Base-by-base conservation (phyloP, 2,797 vertebrate species). In the Steatocranus sp. region DNA sequence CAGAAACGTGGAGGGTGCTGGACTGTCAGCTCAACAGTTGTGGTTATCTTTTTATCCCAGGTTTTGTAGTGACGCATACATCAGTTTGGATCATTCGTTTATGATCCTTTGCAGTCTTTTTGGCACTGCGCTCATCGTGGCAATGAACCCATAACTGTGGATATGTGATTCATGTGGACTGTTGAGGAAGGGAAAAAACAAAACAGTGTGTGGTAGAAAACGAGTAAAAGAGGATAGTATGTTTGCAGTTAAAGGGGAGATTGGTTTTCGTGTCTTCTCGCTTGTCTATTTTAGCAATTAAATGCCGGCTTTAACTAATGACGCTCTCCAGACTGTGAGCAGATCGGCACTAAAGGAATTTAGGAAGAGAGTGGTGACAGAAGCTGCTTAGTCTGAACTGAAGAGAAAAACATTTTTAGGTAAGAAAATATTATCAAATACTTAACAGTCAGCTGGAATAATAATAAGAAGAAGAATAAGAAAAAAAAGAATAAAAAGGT, bases 291-390 rank as follows among this genome's bases (percentile, higher is more conserved):
- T 61, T 11, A 87, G 78, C 82, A 80, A 80, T 88, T 53, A 85
- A 76, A 85, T 82, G 80, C 84, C 87, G 83, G 83, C 68, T 58
- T 78, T 78, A 84, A 90, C 85, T 81, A 25, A 87, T 54, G 85
- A 48, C 41, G 58, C 38, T 83, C 50, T 82, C 38, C 53, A 63
- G 25, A 18, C 46, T 63, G 30, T 10, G 70, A 73, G 77, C 51
- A 15, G 66, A 56, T 78, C 23, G 7, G 58, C 63, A 68, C 51
- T 80, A 76, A 34, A 78, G 14, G 18, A 73, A 32, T 18, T 76
- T 18, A 17, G n/a, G 51, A 17, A 4, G 23, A 25, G 5, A 30
- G 75, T 14, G 48, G 30, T 73, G 77, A 73, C 74, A 68, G 56
- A 51, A 34, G 80, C 76, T 53, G 53, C 56, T 87, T 61, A 54